Conservation (phyloP, 2,888 invertebrate species). For the Allophyes oxyacanthae region DNA sequence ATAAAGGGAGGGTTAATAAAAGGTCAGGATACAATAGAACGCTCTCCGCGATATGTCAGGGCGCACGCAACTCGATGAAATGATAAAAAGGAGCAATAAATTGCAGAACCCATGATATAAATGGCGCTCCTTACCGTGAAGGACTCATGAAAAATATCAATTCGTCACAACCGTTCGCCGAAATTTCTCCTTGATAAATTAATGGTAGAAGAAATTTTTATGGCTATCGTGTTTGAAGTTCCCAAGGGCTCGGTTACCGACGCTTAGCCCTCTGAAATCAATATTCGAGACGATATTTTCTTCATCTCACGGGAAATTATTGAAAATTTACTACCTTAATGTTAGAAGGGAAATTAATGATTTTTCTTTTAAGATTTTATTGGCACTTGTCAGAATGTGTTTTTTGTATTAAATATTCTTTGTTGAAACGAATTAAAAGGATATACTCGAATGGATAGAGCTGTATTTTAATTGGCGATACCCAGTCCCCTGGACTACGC, state of each 20-base stretch:
- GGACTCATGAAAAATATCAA: conserved; percentile 83
- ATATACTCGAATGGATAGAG: too few relatives aligned
- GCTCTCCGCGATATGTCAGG: conserved; percentile 57
- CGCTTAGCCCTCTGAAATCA: conserved; percentile 51
- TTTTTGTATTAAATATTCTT: neutral
- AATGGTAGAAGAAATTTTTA: conserved; percentile 63
- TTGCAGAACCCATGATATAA: conserved; percentile 80
- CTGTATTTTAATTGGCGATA: too few relatives aligned
- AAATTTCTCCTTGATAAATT: conserved; percentile 65
- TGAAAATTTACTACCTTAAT: conserved; percentile 20
- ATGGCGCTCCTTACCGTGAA: conserved; percentile 73
- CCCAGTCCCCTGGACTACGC: too few relatives aligned
- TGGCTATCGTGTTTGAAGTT: conserved; percentile 64
- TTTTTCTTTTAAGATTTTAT: conserved; percentile 1
- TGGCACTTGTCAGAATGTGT: neutral
- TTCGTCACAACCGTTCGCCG: conserved; percentile 74
- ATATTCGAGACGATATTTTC: conserved; percentile 53
- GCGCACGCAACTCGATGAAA: conserved; percentile 73
- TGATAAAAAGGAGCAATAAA: conserved; percentile 82
- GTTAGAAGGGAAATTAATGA: conserved; percentile 12
- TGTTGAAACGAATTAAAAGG: too few relatives aligned
- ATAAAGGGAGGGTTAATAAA: conserved; percentile 51
- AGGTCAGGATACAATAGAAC: conserved; percentile 53
- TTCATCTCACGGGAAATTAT: conserved; percentile 32
- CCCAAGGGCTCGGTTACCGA: conserved; percentile 54